Base-by-base conservation (phyloP, 2,113 vertebrate species). In the Panurus biarmicus region DNA sequence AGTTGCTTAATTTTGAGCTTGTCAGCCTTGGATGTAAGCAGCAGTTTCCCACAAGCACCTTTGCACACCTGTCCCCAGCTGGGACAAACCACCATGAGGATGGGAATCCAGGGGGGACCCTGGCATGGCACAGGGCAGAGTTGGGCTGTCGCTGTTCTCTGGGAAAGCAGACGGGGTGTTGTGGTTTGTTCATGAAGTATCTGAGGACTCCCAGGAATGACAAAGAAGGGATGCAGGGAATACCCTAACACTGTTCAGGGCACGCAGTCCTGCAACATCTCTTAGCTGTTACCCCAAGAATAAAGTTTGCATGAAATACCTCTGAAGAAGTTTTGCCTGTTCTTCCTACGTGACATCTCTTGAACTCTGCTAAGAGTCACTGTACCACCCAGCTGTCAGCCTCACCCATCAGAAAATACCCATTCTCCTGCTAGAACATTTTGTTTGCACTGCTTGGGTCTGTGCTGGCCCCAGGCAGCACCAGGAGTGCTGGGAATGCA, bases 231-330 rank as follows among this genome's bases (percentile, higher is more conserved):
- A 13, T 53, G 19, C 40, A 66, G 57, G 84, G 57, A 83, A 22
- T 9, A 26, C 29, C 35, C 54, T 6, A 51, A 42, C 60, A 8
- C 23, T 14, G 4, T 4, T 61, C 8, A 11, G 48, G 38, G 36
- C 35, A 36, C 0, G 0, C 53, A 65, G 62, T 67, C 29, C 31
- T 60, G 42, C 1, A 5, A 5, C 3, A 17, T 18, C 45, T 83
- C 71, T n/a, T 5, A 50, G n/a, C 51, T 44, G 17, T 19, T 51
- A n/a, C 9, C 16, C 50, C 31, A 38, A 35, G 33, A 24, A 79
- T n/a, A 47, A 42, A 76, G 40, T 24, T 64, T 33, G 33, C 50
- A 18, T 57, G n/a, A 24, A 66, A 54, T 31, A 15, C 4, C 36
- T 89, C 36, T 51, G 69, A 60, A 42, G n/a, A 45, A 69, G 15